Percentiles rank a stretch among this genome's conserved stretches.
Conservation (phyloP, 37 sponge, comb jelly and placozoan genomes). For the Crambe crambe region DNA sequence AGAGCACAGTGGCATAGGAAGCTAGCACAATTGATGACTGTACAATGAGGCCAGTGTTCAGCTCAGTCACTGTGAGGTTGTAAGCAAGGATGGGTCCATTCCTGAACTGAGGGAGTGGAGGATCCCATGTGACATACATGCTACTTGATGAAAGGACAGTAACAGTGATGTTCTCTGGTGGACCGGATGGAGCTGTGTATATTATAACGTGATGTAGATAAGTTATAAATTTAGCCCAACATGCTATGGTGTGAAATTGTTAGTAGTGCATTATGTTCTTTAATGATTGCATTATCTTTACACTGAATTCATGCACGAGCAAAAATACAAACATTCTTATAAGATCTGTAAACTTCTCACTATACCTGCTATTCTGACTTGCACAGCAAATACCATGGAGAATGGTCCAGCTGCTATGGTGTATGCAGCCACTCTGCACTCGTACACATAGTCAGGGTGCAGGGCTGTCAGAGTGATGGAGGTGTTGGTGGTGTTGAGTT, state of each 20-base stretch:
- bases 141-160: not conserved
- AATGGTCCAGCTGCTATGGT: no score
- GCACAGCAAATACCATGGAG: no score
- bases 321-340: no score
- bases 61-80: not conserved
- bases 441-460: constrained; percentile 29
- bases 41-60: not conserved
- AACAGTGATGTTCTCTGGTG: not conserved
- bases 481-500: not conserved
- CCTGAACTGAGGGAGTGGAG: not conserved
- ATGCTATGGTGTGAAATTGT: no score
- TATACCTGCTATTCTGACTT: not conserved
- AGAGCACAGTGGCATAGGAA: not conserved
- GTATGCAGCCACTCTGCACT: no score
- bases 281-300: no score
- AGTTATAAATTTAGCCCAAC: not conserved
- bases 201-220: not conserved
- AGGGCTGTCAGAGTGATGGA: not conserved
- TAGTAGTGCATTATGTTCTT: no score
- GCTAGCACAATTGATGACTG: not conserved
- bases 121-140: not conserved
- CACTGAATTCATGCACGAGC: no score
- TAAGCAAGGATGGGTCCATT: constrained; percentile 2
- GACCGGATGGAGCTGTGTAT: constrained; percentile 11
- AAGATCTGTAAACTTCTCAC: no score